Evolutionary conservation across 2,113 vertebrate genomes (phyloP).

Genomic region (Probosciger aterrimus): DNA sequence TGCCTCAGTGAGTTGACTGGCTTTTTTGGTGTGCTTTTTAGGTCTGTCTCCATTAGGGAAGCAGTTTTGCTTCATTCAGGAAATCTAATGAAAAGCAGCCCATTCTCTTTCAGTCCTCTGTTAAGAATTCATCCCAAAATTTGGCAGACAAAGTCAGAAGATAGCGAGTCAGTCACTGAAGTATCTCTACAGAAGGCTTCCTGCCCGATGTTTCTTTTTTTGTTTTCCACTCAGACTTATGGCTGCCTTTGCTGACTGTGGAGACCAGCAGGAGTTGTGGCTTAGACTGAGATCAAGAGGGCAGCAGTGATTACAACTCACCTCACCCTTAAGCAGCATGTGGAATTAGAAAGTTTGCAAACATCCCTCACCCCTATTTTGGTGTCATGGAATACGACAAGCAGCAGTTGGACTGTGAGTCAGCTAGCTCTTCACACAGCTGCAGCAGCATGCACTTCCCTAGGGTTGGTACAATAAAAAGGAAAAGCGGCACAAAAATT

Average conservation of each 20-base stretch:
- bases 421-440: neutral
- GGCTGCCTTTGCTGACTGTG: neutral
- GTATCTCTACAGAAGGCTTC: conserved; percentile 1
- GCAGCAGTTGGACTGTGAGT: neutral
- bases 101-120: neutral
- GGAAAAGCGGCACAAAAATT: neutral
- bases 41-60: neutral
- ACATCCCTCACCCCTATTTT: neutral
- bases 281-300: conserved; percentile 24
- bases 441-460: neutral
- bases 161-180: neutral
- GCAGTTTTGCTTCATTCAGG: neutral
- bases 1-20: neutral
- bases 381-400: neutral
- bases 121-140: neutral
- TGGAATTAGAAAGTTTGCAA: conserved; percentile 23
- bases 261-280: conserved; percentile 5
- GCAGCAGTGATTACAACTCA: neutral
- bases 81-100: neutral
- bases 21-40: neutral
- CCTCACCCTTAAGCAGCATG: neutral
- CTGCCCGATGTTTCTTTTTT: neutral
- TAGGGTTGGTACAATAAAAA: neutral
- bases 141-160: neutral
- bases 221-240: conserved; percentile 23